Base-by-base conservation (phyloP, 1,140 invertebrate genomes). In the Drosophila rufa region DNA sequence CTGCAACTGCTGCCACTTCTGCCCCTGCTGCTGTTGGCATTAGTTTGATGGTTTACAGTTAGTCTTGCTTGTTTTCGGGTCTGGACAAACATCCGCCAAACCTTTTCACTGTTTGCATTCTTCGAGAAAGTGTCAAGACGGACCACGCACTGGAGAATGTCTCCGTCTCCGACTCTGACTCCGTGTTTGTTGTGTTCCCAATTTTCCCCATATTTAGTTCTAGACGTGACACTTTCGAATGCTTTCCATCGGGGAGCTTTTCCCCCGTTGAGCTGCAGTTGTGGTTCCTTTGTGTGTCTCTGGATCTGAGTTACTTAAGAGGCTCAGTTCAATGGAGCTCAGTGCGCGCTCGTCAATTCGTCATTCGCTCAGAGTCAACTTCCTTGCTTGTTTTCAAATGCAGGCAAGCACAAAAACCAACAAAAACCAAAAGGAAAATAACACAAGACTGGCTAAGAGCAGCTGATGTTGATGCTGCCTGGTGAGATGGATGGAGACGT, bases 171-270 rank as follows among this genome's bases (percentile, higher is more conserved):
- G 40, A 17, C n/a, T 43, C 8, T 6, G 12, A 27, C 14, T 33
- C 33, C 38, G 19, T 56, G 73, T 75, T 66, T 79, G 59, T 30
- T 66, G 59, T 90, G 81, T 90, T 79, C 85, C 85, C 85, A 90
- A 90, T 90, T 90, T 90, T 90, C 85, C 62, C 85, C 85, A 85
- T 90, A 90, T 90, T 90, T 85, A 85, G 85, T 90, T 90, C 85
- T 90, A 90, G 80, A 64, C 84, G 84, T 89, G 84, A 89, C 85
- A 90, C 85, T 90, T 90, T 90, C 85, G 61, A 90, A 78, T 75
- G 81, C 81, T 84, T 90, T 79, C 78, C 67, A 73, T 51, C 33
- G n/a, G 50, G 27, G 15, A 59, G 75, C 75, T 86, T 86, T 81
- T 65, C 65, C 53, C 27, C 38, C 25, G 19, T 30, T 19, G 27